Conservation (phyloP, 2,888 invertebrate species). For the Metellina segmentata region DNA sequence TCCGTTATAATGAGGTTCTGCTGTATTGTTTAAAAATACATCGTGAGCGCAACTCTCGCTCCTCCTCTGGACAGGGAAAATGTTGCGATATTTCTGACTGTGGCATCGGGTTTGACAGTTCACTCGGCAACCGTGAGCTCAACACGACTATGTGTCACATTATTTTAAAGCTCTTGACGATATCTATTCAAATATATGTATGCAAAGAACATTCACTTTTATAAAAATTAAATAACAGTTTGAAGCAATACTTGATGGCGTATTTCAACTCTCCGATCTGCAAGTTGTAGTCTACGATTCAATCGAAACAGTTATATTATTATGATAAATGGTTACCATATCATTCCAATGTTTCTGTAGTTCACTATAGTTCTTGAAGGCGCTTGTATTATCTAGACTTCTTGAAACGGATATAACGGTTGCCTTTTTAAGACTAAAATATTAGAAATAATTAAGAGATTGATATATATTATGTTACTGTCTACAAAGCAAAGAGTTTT, state of each 20-base stretch:
- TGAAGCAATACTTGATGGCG: not conserved
- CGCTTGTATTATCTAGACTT: not conserved
- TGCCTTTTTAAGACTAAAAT: constrained; percentile 53
- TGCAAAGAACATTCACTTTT: not conserved
- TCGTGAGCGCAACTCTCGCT: too few species aligned
- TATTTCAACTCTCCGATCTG: too few species aligned
- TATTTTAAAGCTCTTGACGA: too few species aligned
- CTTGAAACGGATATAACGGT: constrained; percentile 23
- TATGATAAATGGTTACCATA: constrained; percentile 52
- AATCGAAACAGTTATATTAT: not conserved
- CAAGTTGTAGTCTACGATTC: too few species aligned
- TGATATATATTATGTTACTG: not conserved
- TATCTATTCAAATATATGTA: not conserved
- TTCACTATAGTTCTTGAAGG: constrained; percentile 45
- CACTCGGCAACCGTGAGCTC: too few species aligned
- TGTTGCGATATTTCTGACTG: too few species aligned
- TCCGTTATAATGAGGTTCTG: too few species aligned
- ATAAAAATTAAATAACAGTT: not conserved
- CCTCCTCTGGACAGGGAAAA: too few species aligned
- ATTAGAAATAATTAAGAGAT: not conserved
- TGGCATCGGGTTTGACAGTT: too few species aligned
- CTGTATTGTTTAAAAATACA: too few species aligned
- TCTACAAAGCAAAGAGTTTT: too few species aligned
- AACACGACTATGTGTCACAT: too few species aligned
- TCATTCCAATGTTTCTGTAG: constrained; percentile 61